Evolutionary conservation across 2,113 vertebrate genomes (phyloP).

Genomic region (Bagarius yarrelli): DNA sequence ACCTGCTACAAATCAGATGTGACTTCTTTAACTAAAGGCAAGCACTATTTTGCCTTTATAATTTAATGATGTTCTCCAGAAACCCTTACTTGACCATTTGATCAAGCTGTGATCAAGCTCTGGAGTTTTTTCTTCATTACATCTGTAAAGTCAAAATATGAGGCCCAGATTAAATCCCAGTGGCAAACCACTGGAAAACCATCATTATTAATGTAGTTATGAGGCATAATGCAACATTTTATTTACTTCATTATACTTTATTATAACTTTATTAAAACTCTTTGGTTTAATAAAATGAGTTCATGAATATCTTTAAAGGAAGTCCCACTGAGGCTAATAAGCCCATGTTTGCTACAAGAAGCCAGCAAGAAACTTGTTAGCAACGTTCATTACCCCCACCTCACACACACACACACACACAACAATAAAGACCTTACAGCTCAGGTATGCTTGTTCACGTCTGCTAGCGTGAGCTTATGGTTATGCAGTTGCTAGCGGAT

Average conservation of each 20-base stretch:
- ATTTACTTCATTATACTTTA: constrained; percentile 10
- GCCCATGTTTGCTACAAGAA: constrained; percentile 10
- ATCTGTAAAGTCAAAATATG: neutral
- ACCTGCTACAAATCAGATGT: too few relatives aligned
- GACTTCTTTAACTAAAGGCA: too few relatives aligned
- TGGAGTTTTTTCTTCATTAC: neutral
- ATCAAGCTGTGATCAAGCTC: too few relatives aligned
- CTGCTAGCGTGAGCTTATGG: constrained; percentile 36
- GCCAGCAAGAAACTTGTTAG: constrained; percentile 36
- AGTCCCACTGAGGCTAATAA: constrained; percentile 32
- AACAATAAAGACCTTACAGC: constrained; percentile 42
- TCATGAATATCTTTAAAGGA: constrained; percentile 22
- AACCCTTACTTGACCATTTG: too few relatives aligned
- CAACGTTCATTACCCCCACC: neutral
- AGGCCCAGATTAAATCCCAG: constrained; percentile 4
- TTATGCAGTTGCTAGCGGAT: constrained; percentile 28
- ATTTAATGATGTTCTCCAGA: neutral
- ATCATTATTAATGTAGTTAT: neutral
- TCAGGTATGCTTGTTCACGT: constrained; percentile 45
- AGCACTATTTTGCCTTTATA: too few relatives aligned
- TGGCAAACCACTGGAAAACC: neutral
- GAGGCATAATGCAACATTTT: neutral
- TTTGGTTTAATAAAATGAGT: neutral
- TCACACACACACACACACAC: neutral
- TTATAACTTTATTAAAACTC: too few relatives aligned